Evolutionary conservation across 2,888 invertebrate species (phyloP), one percentile per base, ranked within the genome.

Genomic region (Thyatira batis): DNA sequence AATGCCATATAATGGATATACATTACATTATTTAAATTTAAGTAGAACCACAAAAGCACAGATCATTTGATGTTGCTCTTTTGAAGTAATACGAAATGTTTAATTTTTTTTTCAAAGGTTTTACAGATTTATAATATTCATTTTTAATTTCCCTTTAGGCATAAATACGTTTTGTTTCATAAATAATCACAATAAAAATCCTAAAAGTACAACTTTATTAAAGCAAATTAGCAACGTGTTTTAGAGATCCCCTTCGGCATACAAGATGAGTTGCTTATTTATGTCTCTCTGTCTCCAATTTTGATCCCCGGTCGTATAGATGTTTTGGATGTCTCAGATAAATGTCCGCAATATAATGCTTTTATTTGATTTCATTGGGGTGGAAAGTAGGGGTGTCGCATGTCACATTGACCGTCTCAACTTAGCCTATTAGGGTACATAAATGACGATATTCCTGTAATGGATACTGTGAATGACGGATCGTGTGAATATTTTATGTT

Each of bases 351-450:
- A 72, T 66, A 73, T 82, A 80, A 84, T 84, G 74, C 73, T 85
- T 83, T 87, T 88, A 88, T 88, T 85, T 79, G 84, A 85, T 86
- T 81, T 73, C 68, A 70, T 67, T 73, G 73, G 83, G 86, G 85
- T 75, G 74, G 65, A 74, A 70, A 57, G 55, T 54, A 65, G 67
- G 84, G 83, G 83, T 81, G 80, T 82, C 72, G 61, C 71, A 70
- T 82, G 87, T 87, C 88, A 80, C 77, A 80, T 84, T 80, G 82
- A 77, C 82, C 83, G 80, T 79, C 78, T 80, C 80, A 73, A 81
- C 76, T 73, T 77, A 75, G 80, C 82, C 82, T 84, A 84, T 87
- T 85, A 84, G 73, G 81, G 77, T 60, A 77, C 71, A 80, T 82
- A 77, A 74, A 78, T 67, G 82, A 66, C 81, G 80, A 83, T 85